These are phyloP conservation scores for Tetranychus piercei DNA, from an alignment of 2,888 invertebrate species.

Conservation along the genomic window DNA sequence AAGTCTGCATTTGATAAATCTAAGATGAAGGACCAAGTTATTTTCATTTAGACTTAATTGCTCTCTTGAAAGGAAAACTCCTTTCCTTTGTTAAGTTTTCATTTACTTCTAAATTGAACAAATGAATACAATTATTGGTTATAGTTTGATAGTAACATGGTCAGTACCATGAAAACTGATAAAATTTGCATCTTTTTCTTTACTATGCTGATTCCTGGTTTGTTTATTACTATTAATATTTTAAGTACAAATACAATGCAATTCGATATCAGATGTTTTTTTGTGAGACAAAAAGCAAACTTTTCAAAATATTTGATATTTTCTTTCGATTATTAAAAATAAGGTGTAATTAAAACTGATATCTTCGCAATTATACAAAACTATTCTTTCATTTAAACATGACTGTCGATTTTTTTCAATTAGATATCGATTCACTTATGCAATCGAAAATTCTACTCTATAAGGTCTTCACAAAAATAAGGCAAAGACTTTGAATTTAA, in stretches of 20 bases:
- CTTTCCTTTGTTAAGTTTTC: background rate
- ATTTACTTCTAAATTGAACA: background rate
- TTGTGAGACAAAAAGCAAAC: background rate
- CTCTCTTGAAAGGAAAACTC: background rate
- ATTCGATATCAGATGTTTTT: background rate
- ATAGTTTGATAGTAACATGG: background rate
- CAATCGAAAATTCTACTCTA: too few species aligned
- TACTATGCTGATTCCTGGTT: background rate
- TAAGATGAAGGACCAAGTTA: slow-evolving; percentile 32
- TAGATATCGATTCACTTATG: too few species aligned
- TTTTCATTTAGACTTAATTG: slow-evolving; percentile 28
- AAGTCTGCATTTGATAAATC: slow-evolving; percentile 46
- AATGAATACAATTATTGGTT: background rate
- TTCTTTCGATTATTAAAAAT: background rate
- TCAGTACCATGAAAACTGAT: background rate
- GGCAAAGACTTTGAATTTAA: too few species aligned
- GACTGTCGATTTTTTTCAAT: too few species aligned
- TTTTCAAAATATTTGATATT: background rate
- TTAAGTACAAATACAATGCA: background rate
- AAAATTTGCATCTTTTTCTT: background rate
- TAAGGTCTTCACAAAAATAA: too few species aligned
- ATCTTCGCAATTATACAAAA: too few species aligned
- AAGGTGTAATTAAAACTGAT: background rate
- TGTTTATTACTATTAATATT: background rate
- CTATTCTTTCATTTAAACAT: too few species aligned